Conservation (phyloP, 2,113 vertebrate genomes). For the Crotalus viridis region DNA sequence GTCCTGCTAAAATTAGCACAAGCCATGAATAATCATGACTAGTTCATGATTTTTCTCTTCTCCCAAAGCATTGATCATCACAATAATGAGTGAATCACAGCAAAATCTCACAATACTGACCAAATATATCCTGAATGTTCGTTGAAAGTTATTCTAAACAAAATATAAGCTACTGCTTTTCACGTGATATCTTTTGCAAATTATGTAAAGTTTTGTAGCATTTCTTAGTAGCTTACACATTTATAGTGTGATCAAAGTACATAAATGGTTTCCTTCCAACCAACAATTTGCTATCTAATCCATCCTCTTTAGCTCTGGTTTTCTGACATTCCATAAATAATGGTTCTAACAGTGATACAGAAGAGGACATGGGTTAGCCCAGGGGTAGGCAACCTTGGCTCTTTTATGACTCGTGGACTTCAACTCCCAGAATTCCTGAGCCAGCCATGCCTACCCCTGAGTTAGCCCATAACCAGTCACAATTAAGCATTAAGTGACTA, state of each 20-base stretch:
- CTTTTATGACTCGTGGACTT: no score
- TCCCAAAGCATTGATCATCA: neutral
- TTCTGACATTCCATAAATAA: neutral
- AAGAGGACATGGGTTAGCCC: conserved; percentile 33
- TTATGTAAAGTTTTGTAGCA: neutral
- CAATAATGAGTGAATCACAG: neutral
- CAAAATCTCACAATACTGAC: neutral
- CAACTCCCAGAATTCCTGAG: no score
- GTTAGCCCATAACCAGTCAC: conserved; percentile 48
- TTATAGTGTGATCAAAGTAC: neutral
- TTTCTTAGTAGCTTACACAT: neutral
- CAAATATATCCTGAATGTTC: neutral
- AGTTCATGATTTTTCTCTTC: neutral
- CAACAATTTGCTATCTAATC: neutral
- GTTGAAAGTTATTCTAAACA: neutral
- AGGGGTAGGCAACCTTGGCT: neutral
- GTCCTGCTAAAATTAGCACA: neutral
- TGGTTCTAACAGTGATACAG: conserved; percentile 11
- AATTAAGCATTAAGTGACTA: conserved; percentile 47
- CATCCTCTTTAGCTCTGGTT: neutral
- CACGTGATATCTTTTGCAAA: neutral
- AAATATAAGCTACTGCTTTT: neutral
- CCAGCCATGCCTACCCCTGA: neutral
- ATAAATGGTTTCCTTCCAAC: neutral
- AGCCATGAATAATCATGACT: neutral